Conservation (phyloP, 2,888 invertebrate genomes). For the Ophioninae sp. region DNA sequence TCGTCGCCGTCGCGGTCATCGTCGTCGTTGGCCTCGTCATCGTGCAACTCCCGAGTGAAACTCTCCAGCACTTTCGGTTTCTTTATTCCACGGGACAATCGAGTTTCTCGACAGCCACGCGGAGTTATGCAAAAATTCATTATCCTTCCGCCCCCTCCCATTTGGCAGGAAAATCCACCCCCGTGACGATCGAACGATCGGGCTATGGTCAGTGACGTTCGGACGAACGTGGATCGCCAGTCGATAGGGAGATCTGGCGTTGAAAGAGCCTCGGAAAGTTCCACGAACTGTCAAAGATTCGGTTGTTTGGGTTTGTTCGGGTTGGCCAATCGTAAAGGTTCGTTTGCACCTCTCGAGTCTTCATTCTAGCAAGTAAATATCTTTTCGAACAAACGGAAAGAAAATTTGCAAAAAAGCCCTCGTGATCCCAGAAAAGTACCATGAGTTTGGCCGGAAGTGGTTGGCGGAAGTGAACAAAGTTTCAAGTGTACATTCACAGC, state of each 20-base stretch:
- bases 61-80: constrained; percentile 58
- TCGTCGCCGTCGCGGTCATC: constrained; percentile 47
- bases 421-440: background rate
- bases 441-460: background rate
- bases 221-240: constrained; percentile 65
- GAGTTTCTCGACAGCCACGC: constrained; percentile 62
- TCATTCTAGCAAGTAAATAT: background rate
- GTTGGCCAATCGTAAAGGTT: background rate
- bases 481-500: background rate
- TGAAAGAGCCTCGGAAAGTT: constrained; percentile 9
- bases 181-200: constrained; percentile 4
- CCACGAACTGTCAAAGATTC: too few species aligned
- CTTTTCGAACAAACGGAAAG: background rate
- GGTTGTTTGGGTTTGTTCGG: too few species aligned
- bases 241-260: constrained; percentile 63
- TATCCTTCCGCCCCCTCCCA: constrained; percentile 14
- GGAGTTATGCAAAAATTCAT: constrained; percentile 68
- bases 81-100: constrained; percentile 75
- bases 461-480: background rate
- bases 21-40: constrained; percentile 36
- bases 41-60: constrained; percentile 65
- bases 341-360: background rate
- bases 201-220: constrained; percentile 72
- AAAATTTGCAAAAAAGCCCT: background rate
- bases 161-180: background rate